A percentile compares a stretch with the other conserved stretches of the same genome.
These are phyloP conservation scores for Ianthella basta DNA, from an alignment of 37 sponge, comb jelly and placozoan species.

Conservation along the genomic window DNA sequence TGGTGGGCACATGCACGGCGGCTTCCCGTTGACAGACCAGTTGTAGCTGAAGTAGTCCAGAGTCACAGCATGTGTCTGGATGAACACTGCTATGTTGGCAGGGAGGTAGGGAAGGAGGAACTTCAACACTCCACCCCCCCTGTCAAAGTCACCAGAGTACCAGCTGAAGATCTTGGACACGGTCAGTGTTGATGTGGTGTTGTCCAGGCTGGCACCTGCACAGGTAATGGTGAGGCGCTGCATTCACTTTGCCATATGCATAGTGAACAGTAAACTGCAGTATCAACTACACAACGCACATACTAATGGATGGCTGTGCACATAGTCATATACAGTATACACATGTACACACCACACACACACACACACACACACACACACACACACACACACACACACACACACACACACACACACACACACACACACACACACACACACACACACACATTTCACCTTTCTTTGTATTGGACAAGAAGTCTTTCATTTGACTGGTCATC, in stretches of 20 bases:
- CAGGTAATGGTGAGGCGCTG: neutral
- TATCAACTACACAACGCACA: too few relatives aligned
- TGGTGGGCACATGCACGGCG: constrained; percentile 58
- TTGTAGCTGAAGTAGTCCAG: constrained; percentile 67
- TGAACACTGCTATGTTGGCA: constrained; percentile 25
- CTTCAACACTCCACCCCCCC: constrained; percentile 51
- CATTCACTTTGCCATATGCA: neutral
- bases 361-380: too few relatives aligned
- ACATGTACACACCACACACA: too few relatives aligned
- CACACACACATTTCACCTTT: constrained; percentile 45
- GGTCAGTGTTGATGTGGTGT: constrained; percentile 33
- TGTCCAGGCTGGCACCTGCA: constrained; percentile 40
- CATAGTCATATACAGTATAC: too few relatives aligned
- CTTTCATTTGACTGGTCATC: constrained; percentile 67
- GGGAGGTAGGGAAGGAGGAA: constrained; percentile 65
- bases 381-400: too few relatives aligned
- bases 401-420: too few relatives aligned
- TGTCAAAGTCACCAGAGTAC: constrained; percentile 61
- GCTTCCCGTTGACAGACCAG: constrained; percentile 68
- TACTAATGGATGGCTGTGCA: too few relatives aligned
- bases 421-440: too few relatives aligned
- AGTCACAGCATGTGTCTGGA: constrained; percentile 18
- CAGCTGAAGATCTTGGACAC: constrained; percentile 72
- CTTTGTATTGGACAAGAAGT: constrained; percentile 65
- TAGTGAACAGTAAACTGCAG: neutral